Conservation (phyloP, 2,888 invertebrate genomes). For the Hirtodrosophila cameraria region DNA sequence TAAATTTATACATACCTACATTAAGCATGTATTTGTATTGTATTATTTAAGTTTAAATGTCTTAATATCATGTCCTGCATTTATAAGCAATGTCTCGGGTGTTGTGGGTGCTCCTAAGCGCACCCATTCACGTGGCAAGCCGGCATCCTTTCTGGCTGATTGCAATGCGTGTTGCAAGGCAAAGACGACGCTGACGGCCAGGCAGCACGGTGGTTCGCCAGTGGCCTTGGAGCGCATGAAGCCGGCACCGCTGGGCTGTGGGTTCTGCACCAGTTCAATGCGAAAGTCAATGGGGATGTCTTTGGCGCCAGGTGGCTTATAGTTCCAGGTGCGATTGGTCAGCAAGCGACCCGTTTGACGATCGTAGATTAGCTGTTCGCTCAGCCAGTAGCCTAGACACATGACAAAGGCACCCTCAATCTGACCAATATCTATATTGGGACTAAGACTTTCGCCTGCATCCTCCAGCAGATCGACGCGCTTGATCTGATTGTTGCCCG, state of each 20-base stretch:
- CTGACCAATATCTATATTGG: constrained; percentile 90
- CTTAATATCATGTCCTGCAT: constrained; percentile 72
- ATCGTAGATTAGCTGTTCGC: constrained; percentile 89
- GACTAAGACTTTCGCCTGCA: constrained; percentile 89
- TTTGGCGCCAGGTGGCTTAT: constrained; percentile 90
- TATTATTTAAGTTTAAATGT: constrained; percentile 49
- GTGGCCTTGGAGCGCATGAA: constrained; percentile 90
- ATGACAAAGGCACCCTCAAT: constrained; percentile 92
- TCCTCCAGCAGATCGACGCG: constrained; percentile 91
- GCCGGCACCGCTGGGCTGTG: constrained; percentile 86
- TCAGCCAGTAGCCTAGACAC: constrained; percentile 91
- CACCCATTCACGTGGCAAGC: constrained; percentile 82
- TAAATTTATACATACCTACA: neutral
- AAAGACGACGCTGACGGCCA: constrained; percentile 86
- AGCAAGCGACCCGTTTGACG: constrained; percentile 87
- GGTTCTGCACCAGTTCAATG: constrained; percentile 88
- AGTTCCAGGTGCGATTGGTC: constrained; percentile 92
- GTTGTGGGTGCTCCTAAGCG: constrained; percentile 82
- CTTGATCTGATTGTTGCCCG: constrained; percentile 88
- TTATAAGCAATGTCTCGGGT: constrained; percentile 77
- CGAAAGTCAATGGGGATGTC: constrained; percentile 92
- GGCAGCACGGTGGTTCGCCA: constrained; percentile 87
- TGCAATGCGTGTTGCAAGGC: constrained; percentile 89
- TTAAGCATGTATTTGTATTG: neutral
- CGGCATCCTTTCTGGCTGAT: constrained; percentile 88